Conservation (phyloP, 2,113 vertebrate genomes). For the Pao palembangensis region DNA sequence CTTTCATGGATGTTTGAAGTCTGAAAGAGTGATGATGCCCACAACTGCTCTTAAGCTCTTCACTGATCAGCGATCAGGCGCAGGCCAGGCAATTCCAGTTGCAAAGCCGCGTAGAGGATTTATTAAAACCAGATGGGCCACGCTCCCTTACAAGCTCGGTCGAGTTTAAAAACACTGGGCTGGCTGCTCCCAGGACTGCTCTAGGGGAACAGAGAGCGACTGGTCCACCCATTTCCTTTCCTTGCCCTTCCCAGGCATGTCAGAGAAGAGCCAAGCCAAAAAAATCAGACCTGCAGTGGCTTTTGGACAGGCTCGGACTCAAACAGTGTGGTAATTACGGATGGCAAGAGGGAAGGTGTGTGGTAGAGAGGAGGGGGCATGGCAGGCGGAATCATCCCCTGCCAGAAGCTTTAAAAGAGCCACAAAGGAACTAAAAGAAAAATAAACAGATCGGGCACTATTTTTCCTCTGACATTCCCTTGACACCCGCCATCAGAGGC, state of each 20-base stretch:
- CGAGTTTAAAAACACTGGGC: slow-evolving; percentile 70
- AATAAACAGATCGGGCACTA: slow-evolving; percentile 60
- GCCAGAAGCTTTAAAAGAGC: slow-evolving; percentile 69
- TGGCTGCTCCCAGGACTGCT: slow-evolving; percentile 72
- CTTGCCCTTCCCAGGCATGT: slow-evolving; percentile 91
- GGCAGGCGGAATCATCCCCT: slow-evolving; percentile 61
- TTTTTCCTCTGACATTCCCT: slow-evolving; percentile 39
- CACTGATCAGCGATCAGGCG: slow-evolving; percentile 55
- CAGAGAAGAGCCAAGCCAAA: slow-evolving; percentile 81
- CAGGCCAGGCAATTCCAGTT: slow-evolving; percentile 68
- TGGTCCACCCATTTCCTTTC: slow-evolving; percentile 93
- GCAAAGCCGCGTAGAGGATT: slow-evolving; percentile 65
- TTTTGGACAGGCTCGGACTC: slow-evolving; percentile 75
- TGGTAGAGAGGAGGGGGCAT: slow-evolving; percentile 53
- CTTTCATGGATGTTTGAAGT: slow-evolving; percentile 20
- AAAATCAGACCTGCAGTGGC: slow-evolving; percentile 77
- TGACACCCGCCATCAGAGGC: slow-evolving; percentile 41
- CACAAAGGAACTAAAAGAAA: slow-evolving; percentile 67
- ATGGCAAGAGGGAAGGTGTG: slow-evolving; percentile 62
- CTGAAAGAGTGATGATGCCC: slow-evolving; percentile 1
- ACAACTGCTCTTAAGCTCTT: slow-evolving; percentile 32
- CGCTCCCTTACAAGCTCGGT: slow-evolving; percentile 65
- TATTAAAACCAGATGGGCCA: slow-evolving; percentile 80
- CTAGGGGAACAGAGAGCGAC: slow-evolving; percentile 71
- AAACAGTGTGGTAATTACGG: slow-evolving; percentile 67